Percentiles rank a stretch among this genome's conserved stretches.
Conservation (phyloP, 2,888 invertebrate species). For the Lasioglossum pauxillum region DNA sequence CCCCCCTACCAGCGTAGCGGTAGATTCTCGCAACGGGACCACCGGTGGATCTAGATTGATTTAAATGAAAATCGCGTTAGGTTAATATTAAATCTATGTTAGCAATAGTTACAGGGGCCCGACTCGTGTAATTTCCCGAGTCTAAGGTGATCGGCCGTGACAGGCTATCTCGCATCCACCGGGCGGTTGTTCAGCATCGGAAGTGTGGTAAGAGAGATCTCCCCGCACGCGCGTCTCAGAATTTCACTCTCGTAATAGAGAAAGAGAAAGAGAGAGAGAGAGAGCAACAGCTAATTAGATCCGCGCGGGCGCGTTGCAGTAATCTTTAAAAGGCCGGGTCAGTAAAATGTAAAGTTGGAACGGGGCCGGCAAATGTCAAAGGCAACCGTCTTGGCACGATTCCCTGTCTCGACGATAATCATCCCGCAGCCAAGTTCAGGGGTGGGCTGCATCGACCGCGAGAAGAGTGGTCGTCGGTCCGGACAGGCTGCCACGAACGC, state of each 20-base stretch:
- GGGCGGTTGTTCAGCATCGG: not conserved
- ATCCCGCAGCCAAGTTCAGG: slow-evolving; percentile 38
- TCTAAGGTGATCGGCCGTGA: not conserved
- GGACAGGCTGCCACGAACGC: slow-evolving; percentile 24
- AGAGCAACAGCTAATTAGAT: slow-evolving; percentile 34
- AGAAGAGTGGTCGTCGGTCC: slow-evolving; percentile 14
- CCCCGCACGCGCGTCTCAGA: not conserved
- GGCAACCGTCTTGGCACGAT: slow-evolving; percentile 49
- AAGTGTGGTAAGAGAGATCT: not conserved
- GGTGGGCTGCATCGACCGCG: slow-evolving; percentile 26
- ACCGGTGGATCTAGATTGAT: not conserved
- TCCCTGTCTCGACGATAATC: slow-evolving; percentile 44
- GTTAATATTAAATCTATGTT: not conserved
- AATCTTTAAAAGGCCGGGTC: slow-evolving; percentile 17
- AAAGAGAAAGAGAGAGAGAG: not conserved
- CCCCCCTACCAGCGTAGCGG: too few species aligned
- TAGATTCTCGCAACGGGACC: not conserved
- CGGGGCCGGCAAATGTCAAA: slow-evolving; percentile 49
- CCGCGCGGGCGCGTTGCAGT: not conserved
- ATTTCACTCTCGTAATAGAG: not conserved
- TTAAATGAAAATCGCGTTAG: not conserved
- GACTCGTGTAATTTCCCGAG: not conserved
- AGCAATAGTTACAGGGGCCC: not conserved
- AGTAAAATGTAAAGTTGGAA: slow-evolving; percentile 34
- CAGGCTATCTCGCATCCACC: not conserved